These are phyloP conservation scores for Melopsittacus undulatus DNA, from an alignment of 2,797 vertebrate species.

Conservation along the genomic window DNA sequence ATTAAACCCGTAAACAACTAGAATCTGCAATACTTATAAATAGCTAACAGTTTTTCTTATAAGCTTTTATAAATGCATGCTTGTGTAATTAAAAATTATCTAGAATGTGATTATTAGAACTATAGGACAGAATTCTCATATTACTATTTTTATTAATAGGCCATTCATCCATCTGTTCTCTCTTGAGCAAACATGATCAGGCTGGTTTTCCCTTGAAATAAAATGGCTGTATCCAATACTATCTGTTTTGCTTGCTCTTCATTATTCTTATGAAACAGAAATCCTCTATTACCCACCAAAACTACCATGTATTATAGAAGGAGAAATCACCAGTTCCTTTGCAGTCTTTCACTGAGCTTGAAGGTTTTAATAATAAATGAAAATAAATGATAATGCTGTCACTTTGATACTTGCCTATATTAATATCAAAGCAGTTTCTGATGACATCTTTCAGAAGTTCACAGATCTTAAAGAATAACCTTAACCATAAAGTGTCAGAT, in stretches of 20 bases:
- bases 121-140: constrained; percentile 14
- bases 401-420: constrained; percentile 40
- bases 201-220: not conserved
- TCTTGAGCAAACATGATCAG: not conserved
- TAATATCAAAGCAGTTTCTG: constrained; percentile 25
- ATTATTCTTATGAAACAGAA: not conserved
- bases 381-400: constrained; percentile 37
- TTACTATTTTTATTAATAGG: not conserved
- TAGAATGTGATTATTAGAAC: not conserved
- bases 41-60: not conserved
- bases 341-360: constrained; percentile 45
- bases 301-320: not conserved
- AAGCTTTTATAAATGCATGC: not conserved
- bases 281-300: not conserved
- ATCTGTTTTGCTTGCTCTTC: not conserved
- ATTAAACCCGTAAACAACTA: not conserved
- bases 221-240: not conserved
- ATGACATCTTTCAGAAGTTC: constrained; percentile 43
- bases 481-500: not conserved
- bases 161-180: not conserved
- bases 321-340: not conserved
- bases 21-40: not conserved
- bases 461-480: constrained; percentile 34
- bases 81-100: not conserved
- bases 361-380: constrained; percentile 2